These are phyloP conservation scores for Pteronotus mesoamericanus DNA, from an alignment of 2,797 vertebrate genomes.

Conservation along the genomic window DNA sequence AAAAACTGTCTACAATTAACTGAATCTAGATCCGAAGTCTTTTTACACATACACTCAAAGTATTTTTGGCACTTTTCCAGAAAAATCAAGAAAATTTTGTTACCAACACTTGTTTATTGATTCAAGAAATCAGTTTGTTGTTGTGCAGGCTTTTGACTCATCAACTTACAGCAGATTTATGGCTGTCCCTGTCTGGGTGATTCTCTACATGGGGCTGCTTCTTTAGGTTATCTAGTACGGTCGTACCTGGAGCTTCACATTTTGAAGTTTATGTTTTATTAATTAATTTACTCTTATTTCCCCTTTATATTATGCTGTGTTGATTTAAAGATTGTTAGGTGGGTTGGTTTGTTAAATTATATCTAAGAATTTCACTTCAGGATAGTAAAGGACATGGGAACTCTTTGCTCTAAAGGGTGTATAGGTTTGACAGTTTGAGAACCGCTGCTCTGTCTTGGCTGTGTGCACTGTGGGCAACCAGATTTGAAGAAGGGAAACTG, in stretches of 20 bases:
- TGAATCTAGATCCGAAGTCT: neutral
- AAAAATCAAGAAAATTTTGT: neutral
- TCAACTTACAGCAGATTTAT: rapidly evolving
- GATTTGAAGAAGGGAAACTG: neutral
- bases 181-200: neutral
- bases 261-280: neutral
- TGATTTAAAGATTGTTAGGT: neutral
- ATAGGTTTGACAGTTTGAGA: neutral
- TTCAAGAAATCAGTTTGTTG: neutral
- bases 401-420: neutral
- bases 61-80: neutral
- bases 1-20: neutral
- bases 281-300: neutral
- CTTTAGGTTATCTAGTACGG: neutral
- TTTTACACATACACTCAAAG: neutral
- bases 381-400: neutral
- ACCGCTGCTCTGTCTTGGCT: neutral
- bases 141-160: neutral
- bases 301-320: neutral
- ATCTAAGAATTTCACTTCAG: neutral
- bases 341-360: no score
- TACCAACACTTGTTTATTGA: neutral
- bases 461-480: neutral
- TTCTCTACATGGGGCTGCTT: neutral
- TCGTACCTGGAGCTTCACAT: neutral